phyloP scores from a whole-genome alignment of 1,140 invertebrate genomes.

The Papilio polytes region DNA sequence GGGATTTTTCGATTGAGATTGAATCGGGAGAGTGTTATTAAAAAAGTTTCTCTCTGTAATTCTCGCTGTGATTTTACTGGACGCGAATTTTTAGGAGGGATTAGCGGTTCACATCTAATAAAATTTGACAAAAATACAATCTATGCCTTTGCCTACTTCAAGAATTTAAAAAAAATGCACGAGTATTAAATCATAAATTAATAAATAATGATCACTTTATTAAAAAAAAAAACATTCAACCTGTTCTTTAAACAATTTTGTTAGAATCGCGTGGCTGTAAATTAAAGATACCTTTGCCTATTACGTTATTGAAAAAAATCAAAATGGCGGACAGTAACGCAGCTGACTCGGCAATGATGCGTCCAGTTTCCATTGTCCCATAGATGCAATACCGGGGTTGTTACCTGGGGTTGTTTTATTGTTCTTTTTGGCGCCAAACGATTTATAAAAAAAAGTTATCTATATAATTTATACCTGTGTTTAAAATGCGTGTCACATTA shows the following conservation, averaged over 20 bases:
- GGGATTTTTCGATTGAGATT: constrained; percentile 78
- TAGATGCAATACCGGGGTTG: constrained; percentile 13
- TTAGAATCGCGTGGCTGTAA: background rate
- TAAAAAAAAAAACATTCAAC: background rate
- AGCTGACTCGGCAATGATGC: constrained; percentile 21
- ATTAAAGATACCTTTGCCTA: constrained; percentile 11
- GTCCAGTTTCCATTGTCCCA: constrained; percentile 36
- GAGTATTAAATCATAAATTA: too few species aligned
- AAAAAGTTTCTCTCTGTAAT: constrained; percentile 77
- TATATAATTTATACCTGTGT: background rate
- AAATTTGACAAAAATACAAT: background rate
- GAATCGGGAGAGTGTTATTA: constrained; percentile 77
- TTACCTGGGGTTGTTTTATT: constrained; percentile 37
- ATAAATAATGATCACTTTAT: background rate
- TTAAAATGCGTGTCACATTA: constrained; percentile 8
- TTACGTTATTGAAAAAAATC: constrained; percentile 20
- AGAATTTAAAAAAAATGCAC: too few species aligned
- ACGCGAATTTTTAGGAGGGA: constrained; percentile 60
- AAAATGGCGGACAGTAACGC: constrained; percentile 31
- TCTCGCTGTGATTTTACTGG: constrained; percentile 67
- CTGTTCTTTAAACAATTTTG: background rate
- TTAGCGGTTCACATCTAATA: constrained; percentile 50
- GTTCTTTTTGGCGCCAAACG: constrained; percentile 35
- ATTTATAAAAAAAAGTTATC: constrained; percentile 1
- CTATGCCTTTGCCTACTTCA: too few species aligned